A percentile compares a stretch with the other conserved stretches of the same genome.
Evolutionary conservation across 2,888 invertebrate genomes (phyloP).

Genomic region (Nectonema munidae): DNA sequence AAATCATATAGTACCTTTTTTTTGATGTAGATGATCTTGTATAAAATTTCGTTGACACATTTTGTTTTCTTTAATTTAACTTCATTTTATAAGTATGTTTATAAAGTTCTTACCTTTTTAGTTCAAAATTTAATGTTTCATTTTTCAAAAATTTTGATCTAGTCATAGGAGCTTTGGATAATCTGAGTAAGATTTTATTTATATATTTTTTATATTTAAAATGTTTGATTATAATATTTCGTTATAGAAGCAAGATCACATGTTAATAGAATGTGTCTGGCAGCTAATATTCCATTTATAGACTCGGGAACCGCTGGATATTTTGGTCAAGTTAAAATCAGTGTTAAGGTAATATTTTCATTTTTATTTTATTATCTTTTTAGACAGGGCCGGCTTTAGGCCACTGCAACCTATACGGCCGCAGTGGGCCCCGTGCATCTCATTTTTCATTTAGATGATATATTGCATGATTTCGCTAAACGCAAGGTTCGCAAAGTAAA

Average conservation of each 20-base stretch:
- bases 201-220: conserved; percentile 8
- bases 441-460: no score
- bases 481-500: no score
- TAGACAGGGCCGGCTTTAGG: no score
- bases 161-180: conserved; percentile 84
- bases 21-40: no score
- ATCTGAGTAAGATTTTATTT: conserved; percentile 29
- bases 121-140: conserved; percentile 46
- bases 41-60: no score
- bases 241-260: conserved; percentile 53
- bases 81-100: conserved; percentile 12
- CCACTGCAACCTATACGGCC: no score
- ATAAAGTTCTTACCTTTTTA: conserved; percentile 26
- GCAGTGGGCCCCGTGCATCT: no score
- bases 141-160: conserved; percentile 64
- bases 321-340: conserved; percentile 41
- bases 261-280: conserved; percentile 89
- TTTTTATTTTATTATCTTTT: not conserved
- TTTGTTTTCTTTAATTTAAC: no score
- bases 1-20: no score
- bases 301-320: conserved; percentile 94
- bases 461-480: no score
- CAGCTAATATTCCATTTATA: conserved; percentile 61
- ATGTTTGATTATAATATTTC: conserved; percentile 8
- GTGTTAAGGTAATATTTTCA: conserved; percentile 23